Evolutionary conservation across 2,888 invertebrate genomes (phyloP), one percentile per base, ranked within the genome.

Genomic region (Dinocampus coccinellae): DNA sequence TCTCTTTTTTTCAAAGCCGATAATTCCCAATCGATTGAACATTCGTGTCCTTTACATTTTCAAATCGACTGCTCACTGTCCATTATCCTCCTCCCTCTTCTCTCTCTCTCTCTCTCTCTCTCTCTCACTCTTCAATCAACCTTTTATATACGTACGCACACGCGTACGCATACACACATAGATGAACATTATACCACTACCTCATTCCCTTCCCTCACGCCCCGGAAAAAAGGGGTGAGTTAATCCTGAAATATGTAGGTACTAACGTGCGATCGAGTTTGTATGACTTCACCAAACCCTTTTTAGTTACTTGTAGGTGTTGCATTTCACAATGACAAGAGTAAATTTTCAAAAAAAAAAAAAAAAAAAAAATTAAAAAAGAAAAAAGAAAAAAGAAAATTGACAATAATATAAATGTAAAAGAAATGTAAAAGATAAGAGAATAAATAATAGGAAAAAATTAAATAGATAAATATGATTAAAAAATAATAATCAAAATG

Each of bases 221-320:
- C n/a, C n/a, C n/a, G n/a, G n/a, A 53, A 58, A 69, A 77, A 79
- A 78, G 78, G 81, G 80, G 78, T 80, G 79, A 73, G 69, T 66
- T 79, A 79, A 81, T 80, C 80, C 80, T 77, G 78, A 80, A 78
- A 78, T 80, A 81, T 78, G 76, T 72, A 73, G 70, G 72, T 68
- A 63, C 63, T 63, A 63, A 63, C 63, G 33, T 63, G 52, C 39
- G 52, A 63, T 63, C 63, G 29, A 42, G 52, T 64, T 55, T 58
- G 47, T 63, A 69, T 52, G 69, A 70, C 70, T 70, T 70, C 65
- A 3, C 3, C 33, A 58, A 34, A 34, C 58, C 34, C 36, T 36
- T 58, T 58, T 22, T 26, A 13, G 33, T 58, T 29, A 58, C 24
- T 22, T 11, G 22, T 11, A 16, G 47, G 60, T 70, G 58, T 70